A percentile compares a stretch with the other conserved stretches of the same genome.
These are phyloP conservation scores for Agrotis puta DNA, from an alignment of 2,888 invertebrate species.

Conservation along the genomic window DNA sequence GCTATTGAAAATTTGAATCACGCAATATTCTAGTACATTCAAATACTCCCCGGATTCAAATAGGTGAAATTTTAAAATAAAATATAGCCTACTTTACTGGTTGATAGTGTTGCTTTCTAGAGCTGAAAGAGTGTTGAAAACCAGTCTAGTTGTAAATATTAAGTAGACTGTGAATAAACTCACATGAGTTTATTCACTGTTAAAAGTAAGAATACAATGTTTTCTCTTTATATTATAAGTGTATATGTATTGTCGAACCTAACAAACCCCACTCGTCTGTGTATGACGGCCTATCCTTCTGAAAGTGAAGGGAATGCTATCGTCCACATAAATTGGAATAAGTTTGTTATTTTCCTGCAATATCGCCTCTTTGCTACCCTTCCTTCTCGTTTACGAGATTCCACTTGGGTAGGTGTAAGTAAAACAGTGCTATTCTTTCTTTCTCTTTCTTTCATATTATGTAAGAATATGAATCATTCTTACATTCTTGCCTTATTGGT, in stretches of 20 bases:
- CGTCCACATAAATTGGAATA: constrained; percentile 36
- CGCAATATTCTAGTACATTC: neutral
- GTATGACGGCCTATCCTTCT: neutral
- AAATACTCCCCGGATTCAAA: neutral
- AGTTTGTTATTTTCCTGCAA: constrained; percentile 28
- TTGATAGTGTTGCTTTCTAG: too few relatives aligned
- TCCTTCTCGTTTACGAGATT: neutral
- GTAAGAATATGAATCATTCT: neutral
- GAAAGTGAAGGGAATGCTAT: constrained; percentile 21
- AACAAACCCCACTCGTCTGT: neutral
- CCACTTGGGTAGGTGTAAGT: constrained; percentile 2
- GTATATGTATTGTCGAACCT: neutral
- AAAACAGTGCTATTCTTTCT: too few relatives aligned
- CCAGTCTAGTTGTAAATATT: too few relatives aligned
- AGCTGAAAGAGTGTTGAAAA: too few relatives aligned
- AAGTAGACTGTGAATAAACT: too few relatives aligned
- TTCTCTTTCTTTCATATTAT: neutral
- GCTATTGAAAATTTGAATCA: neutral
- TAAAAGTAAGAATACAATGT: too few relatives aligned
- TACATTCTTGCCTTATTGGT: neutral
- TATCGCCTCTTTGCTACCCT: constrained; percentile 22
- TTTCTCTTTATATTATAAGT: too few relatives aligned
- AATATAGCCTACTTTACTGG: too few relatives aligned
- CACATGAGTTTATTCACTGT: too few relatives aligned
- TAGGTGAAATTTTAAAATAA: too few relatives aligned